phyloP scores from a whole-genome alignment of 2,888 invertebrate genomes.

The Tethea ocularis region DNA sequence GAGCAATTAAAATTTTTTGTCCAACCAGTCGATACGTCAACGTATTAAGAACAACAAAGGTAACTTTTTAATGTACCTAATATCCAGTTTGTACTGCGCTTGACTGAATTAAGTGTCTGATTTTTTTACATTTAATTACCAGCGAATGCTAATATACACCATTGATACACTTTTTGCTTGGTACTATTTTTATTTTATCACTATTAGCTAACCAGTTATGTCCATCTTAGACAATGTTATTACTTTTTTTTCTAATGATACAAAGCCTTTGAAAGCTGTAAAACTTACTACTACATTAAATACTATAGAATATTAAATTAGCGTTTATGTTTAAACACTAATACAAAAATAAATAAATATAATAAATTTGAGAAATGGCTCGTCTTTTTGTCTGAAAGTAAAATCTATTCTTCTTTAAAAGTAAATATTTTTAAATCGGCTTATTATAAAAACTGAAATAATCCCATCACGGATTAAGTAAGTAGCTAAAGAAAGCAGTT shows the following conservation, averaged over 20 bases:
- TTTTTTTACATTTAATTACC: not conserved
- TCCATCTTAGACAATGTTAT: no score
- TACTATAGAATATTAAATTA: no score
- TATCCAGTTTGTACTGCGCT: not conserved
- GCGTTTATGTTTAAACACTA: no score
- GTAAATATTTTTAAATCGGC: no score
- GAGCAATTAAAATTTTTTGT: constrained; percentile 36
- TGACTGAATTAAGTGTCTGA: not conserved
- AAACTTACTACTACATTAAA: no score
- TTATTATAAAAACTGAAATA: not conserved
- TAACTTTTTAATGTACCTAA: not conserved
- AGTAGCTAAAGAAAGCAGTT: not conserved
- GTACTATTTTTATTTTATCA: not conserved
- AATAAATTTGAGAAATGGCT: no score
- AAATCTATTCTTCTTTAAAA: no score
- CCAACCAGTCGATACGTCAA: constrained; percentile 17
- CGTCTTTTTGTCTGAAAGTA: no score
- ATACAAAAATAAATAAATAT: no score
- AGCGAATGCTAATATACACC: not conserved
- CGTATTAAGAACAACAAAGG: constrained; percentile 24
- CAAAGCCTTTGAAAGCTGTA: no score
- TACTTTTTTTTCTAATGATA: no score
- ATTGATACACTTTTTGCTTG: constrained; percentile 2
- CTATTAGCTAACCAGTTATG: no score
- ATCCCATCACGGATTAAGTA: not conserved